Evolutionary conservation across 2,797 vertebrate genomes (phyloP), one percentile per base, ranked within the genome.

Genomic region (Pseudochaenichthys georgianus): DNA sequence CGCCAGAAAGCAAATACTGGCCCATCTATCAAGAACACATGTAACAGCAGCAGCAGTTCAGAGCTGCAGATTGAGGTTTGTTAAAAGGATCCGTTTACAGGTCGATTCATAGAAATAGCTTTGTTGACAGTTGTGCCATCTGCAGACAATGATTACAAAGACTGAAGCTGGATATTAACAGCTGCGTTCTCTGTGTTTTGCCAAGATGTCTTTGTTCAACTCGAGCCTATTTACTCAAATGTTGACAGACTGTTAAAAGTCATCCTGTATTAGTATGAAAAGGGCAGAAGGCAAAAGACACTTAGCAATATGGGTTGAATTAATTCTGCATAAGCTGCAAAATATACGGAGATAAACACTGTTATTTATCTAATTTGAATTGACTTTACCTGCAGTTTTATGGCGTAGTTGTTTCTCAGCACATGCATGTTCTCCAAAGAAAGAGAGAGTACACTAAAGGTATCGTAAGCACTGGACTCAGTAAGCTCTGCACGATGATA

Each of bases 401-500:
- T 51, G 19, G 10, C 17, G 12, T 45, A n/a, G 16, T n/a, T 43
- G 34, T 59, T 28, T n/a, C 19, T 13, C 43, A 47, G 28, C 28
- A 68, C 0, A 21, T 43, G 13, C 38, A 21, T 28, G 13, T 38
- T 48, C 15, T 7, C 34, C 19, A 60, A 31, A 53, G 48, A 51
- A 52, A 23, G 9, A 31, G 15, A 52, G 19, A 53, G 48, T 51
- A 38, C 28, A 46, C n/a, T 3, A 48, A 34, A 11, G 34, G 6
- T 38, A 38, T 38, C 8, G 9, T 38, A 38, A 38, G 34, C 34
- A 38, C 8, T 7, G 8, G 34, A 38, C 34, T 9, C 34, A 2
- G 34, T 38, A 66, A 52, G 57, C 11, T 53, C 45, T 59, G 70
- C 13, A 16, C 3, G 13, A 62, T 53, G 70, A 50, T 60, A 34